Evolutionary conservation across 2,797 vertebrate species (phyloP).

Genomic region (Sebastes elongatus): DNA sequence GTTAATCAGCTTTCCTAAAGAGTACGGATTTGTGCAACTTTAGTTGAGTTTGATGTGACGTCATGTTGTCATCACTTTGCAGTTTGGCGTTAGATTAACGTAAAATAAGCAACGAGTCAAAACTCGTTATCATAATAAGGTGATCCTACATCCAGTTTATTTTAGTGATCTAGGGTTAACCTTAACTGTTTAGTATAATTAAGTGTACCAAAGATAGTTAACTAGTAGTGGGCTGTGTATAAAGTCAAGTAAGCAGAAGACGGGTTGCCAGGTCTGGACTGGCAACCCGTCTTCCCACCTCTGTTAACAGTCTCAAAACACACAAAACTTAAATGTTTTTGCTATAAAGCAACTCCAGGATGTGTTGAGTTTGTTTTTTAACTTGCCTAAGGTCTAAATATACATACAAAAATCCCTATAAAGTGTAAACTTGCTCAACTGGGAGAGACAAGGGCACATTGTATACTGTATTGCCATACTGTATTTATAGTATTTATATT

Average conservation of each 20-base stretch:
- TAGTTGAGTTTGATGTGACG: not conserved
- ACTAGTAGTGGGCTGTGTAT: accelerated
- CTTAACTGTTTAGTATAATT: not conserved
- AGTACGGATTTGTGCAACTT: no score
- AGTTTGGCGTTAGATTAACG: accelerated
- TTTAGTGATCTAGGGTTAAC: not conserved
- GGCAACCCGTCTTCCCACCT: not conserved
- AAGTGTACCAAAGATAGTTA: not conserved
- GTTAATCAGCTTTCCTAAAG: not conserved
- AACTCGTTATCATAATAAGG: not conserved
- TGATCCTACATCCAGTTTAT: no score
- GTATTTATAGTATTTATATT: no score
- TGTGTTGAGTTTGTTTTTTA: not conserved
- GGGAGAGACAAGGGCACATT: not conserved
- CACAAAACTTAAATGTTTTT: not conserved
- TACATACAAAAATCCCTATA: not conserved
- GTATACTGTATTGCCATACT: not conserved
- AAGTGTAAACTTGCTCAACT: not conserved
- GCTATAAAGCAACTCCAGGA: not conserved
- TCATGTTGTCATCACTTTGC: not conserved
- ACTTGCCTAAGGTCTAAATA: not conserved
- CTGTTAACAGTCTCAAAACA: not conserved
- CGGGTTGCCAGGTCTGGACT: no score
- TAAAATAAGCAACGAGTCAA: no score
- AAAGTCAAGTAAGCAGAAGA: no score